These are phyloP conservation scores for Tricholaema leucomelas DNA, from an alignment of 2,113 vertebrate genomes.

Conservation along the genomic window DNA sequence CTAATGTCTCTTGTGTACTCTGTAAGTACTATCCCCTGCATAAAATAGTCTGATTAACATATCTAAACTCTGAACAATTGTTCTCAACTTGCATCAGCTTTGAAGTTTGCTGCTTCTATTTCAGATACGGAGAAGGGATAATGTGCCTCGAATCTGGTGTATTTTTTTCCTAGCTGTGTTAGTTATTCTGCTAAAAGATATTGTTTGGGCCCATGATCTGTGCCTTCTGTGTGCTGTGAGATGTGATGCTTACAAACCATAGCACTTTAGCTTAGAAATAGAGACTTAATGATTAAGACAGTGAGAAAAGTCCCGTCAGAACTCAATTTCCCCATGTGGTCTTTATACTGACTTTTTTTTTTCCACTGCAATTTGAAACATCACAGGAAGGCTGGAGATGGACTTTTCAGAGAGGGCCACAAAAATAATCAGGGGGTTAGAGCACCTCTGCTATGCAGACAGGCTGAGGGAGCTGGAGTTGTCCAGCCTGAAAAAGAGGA, in stretches of 20 bases:
- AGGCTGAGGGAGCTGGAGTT: no score
- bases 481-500: no score
- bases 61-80: conserved; percentile 49
- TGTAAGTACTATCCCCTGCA: neutral
- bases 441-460: no score
- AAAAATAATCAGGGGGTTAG: no score
- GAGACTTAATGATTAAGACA: neutral
- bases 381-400: neutral
- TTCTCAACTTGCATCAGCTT: conserved; percentile 46
- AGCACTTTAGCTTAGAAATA: neutral
- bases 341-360: neutral
- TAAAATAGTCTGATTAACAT: conserved; percentile 48
- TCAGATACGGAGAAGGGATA: conserved; percentile 41
- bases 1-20: conserved; percentile 27
- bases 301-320: neutral
- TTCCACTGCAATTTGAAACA: neutral
- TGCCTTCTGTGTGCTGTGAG: neutral
- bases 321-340: neutral
- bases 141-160: conserved; percentile 10
- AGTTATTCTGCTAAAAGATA: conserved; percentile 21
- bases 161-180: conserved; percentile 27
- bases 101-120: conserved; percentile 59
- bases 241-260: neutral
- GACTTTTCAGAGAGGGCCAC: no score
- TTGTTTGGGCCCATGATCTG: neutral